A percentile compares a stretch with the other conserved stretches of the same genome.
Evolutionary conservation across 2,113 vertebrate species (phyloP).

Genomic region (Charina bottae): DNA sequence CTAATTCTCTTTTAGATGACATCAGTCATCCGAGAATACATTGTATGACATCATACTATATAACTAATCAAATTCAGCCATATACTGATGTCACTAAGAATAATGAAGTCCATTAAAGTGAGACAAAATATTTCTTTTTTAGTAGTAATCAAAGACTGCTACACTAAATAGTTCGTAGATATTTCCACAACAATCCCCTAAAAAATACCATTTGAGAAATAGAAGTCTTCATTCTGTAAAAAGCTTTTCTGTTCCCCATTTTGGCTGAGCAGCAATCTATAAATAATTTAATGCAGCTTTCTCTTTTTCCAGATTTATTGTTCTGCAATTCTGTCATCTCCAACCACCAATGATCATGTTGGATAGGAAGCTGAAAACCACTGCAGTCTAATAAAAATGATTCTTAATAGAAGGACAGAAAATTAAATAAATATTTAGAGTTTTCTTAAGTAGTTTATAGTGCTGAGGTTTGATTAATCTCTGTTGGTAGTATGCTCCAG

Average conservation of each 20-base stretch:
- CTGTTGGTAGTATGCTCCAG: not conserved
- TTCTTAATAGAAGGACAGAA: not conserved
- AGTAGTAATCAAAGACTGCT: not conserved
- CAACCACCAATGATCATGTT: not conserved
- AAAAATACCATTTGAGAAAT: not conserved
- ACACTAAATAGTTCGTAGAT: not conserved
- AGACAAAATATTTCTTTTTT: accelerated
- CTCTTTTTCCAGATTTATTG: not conserved
- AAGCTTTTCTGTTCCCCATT: not conserved
- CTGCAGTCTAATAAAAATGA: not conserved
- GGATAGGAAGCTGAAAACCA: not conserved
- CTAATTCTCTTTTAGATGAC: not conserved
- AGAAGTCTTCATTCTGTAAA: not conserved
- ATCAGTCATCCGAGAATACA: not conserved
- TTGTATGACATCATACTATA: not conserved
- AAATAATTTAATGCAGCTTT: not conserved
- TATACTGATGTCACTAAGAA: not conserved
- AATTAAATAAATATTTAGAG: not conserved
- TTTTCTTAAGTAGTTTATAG: not conserved
- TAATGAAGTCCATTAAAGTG: not conserved
- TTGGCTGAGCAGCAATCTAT: not conserved
- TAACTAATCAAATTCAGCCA: not conserved
- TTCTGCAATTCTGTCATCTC: not conserved
- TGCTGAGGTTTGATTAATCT: not conserved
- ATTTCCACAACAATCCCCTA: not conserved